Evolutionary conservation across 2,113 vertebrate genomes (phyloP), one percentile per base, ranked within the genome.

Genomic region (Perognathus longimembris): DNA sequence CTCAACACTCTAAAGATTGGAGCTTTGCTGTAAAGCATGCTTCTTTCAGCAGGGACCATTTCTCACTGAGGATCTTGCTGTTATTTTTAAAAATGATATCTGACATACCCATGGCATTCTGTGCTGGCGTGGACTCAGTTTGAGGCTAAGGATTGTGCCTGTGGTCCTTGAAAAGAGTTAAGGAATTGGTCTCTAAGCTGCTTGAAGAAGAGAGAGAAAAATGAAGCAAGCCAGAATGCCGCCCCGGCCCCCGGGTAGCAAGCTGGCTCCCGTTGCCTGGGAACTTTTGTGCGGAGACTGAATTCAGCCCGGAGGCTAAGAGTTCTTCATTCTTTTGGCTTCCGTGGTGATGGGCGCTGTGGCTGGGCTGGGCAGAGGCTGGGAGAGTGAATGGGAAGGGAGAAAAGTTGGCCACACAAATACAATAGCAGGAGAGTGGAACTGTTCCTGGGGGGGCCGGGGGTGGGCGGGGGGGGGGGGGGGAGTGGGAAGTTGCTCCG

Each of bases 361-460:
- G 97, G 97, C 96, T 77, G 96, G 96, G 95, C 89, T 66, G 26
- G 75, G 61, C 87, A 92, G 85, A 93, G 92, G 76, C 94, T 61
- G 77, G 57, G 59, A 28, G 87, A 0, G 15, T 90, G 93, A 59
- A 90, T 50, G 90, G 95, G 67, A 92, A 94, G 74, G 97, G 97
- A 95, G 90, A 80, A 93, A 97, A 97, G 95, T 26, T 97, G 97
- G 96, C 97, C 97, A 97, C 96, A 97, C 97, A 97, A 95, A 97
- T 20, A 91, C 96, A 91, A 89, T 89, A 57, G 83, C 82, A 40
- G 96, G 96, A 94, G 91, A 90, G 95, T 95, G 93, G 97, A 86
- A 24, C 24, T 3, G 1, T 64, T 54, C 70, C 70, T 93, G 21
- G 54, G 45, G 90, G 96, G 91, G 82, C 12, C 14, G 42, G 90